Conservation (phyloP, 1,140 invertebrate genomes). For the Penaeus chinensis region DNA sequence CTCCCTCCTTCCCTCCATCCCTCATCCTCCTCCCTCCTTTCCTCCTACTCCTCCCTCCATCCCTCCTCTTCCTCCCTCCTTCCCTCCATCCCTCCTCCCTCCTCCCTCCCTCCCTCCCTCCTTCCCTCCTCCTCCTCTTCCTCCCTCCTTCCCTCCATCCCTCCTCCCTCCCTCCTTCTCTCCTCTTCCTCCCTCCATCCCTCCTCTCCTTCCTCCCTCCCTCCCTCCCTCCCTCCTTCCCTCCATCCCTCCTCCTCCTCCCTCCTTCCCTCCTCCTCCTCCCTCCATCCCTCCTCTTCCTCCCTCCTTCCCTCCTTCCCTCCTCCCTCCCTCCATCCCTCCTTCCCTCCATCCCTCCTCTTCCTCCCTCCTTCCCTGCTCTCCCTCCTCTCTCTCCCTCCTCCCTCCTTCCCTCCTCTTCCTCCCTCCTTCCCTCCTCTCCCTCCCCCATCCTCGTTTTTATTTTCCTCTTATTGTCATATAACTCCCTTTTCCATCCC, state of each 20-base stretch:
- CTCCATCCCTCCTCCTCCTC: neutral
- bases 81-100: too few species aligned
- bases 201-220: neutral
- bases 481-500: too few species aligned
- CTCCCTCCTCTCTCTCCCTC: neutral
- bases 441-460: neutral
- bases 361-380: neutral
- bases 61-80: conserved; percentile 5
- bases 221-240: neutral
- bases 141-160: too few species aligned
- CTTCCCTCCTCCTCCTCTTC: too few species aligned
- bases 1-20: too few species aligned
- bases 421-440: neutral
- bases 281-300: neutral
- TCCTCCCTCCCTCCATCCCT: neutral
- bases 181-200: neutral
- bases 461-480: neutral
- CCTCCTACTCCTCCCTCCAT: neutral
- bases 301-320: neutral
- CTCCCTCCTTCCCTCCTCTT: neutral
- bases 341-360: conserved; percentile 15
- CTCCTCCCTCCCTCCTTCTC: too few species aligned
- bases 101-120: too few species aligned
- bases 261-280: too few species aligned
- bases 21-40: neutral